Base-by-base conservation (phyloP, 2,888 invertebrate species). In the Drosophila infuscata region DNA sequence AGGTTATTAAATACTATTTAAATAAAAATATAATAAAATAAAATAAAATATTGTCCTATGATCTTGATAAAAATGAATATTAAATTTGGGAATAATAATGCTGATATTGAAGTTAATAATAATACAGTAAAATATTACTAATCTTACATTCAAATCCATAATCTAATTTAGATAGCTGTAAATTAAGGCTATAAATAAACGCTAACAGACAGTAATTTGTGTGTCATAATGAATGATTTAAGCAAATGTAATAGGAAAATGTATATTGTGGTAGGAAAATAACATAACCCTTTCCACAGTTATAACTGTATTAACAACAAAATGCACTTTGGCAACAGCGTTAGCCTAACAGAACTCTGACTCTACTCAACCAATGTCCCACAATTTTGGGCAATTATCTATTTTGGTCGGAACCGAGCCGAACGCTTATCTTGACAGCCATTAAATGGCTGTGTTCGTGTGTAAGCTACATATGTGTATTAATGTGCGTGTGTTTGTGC, bases 401-500 rank as follows among this genome's bases (percentile, higher is more conserved):
- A 79, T 83, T 88, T 83, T 70, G 74, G 62, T 68, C 57, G 59
- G 52, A 35, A 58, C 54, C 32, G 70, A 43, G 41, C 51, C 61
- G 43, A 59, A 57, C 68, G 83, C 77, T 85, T 88, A 86, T 88
- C 85, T 77, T 83, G 87, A 80, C 85, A 83, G 80, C 82, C 89
- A 85, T 85, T 88, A 86, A 88, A 85, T 88, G 83, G 79, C 82
- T 72, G 49, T 49, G 12, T 32, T 20, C 43, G 35, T 54, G 35
- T 52, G 33, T 43, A 35, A 53, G 33, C 35, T 35, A 15, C 33
- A 25, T 30, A n/a, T 33, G 35, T 33, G 25, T 49, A 29, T 48
- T 1, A 20, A 1, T 46, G 11, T 59, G 46, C 57, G 64, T 57
- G 67, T 77, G 77, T 64, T 73, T 81, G 77, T 69, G 70, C 80